These are phyloP conservation scores for Sus scrofa DNA, from an alignment of 2,113 vertebrate species.

Conservation along the genomic window DNA sequence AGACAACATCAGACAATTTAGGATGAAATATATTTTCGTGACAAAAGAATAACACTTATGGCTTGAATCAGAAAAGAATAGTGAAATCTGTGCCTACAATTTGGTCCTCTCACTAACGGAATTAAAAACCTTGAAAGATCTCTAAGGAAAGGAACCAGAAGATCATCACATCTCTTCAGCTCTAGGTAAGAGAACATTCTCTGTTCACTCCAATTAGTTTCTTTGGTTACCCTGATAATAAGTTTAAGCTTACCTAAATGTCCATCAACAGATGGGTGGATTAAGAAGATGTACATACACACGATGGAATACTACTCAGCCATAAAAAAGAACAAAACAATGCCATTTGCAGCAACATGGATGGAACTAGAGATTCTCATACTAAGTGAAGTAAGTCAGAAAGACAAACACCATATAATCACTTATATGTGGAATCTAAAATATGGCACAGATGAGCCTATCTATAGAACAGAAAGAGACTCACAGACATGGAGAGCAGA, in stretches of 20 bases:
- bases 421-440: no score
- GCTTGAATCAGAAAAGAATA: constrained; percentile 51
- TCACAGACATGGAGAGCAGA: no score
- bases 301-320: no score
- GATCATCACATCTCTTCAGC: constrained; percentile 8
- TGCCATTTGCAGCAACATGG: no score
- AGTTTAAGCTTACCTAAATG: neutral
- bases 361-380: no score
- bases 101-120: neutral
- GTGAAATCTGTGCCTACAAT: neutral
- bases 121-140: constrained; percentile 14
- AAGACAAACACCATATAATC: no score
- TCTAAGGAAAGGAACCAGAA: constrained; percentile 12
- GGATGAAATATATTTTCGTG: constrained; percentile 41
- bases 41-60: neutral
- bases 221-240: constrained; percentile 15
- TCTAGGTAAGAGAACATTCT: constrained; percentile 34
- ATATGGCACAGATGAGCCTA: no score
- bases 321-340: no score
- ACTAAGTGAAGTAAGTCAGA: no score
- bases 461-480: no score
- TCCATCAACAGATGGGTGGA: no score
- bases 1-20: constrained; percentile 16
- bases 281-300: no score
- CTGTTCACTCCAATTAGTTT: constrained; percentile 31